phyloP scores from a whole-genome alignment of 2,113 vertebrate species.

The Vombatus ursinus region DNA sequence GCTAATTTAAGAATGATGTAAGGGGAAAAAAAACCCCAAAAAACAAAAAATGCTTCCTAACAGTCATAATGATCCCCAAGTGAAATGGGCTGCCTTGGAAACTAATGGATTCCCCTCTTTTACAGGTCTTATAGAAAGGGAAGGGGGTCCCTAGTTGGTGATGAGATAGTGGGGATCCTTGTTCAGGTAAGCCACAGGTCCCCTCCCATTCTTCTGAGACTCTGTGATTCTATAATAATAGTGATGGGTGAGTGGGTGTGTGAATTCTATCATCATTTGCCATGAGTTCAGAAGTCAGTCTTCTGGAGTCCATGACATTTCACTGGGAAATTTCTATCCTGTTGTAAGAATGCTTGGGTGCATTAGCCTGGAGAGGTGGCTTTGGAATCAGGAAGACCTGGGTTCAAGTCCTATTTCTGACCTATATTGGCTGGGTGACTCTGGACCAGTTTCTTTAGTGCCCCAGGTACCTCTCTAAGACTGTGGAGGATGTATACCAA shows the following conservation, averaged over 20 bases:
- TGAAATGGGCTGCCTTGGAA: not conserved
- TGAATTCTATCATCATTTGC: constrained; percentile 20
- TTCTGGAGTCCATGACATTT: not conserved
- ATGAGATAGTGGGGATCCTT: not conserved
- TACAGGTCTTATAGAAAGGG: not conserved
- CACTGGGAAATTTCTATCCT: constrained; percentile 6
- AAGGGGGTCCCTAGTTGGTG: not conserved
- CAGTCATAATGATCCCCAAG: not conserved
- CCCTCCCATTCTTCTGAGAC: not conserved
- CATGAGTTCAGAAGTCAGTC: not conserved
- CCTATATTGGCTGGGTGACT: not conserved
- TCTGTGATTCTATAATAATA: not conserved
- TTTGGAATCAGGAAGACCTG: not conserved
- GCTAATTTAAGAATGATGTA: not conserved
- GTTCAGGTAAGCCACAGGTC: not conserved
- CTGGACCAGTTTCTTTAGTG: not conserved
- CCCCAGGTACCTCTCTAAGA: not conserved
- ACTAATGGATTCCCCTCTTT: not conserved
- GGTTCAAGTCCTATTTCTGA: not conserved
- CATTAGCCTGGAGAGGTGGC: not conserved
- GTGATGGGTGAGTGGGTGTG: not conserved
- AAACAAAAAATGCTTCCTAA: not conserved
- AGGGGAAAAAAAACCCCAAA: not conserved
- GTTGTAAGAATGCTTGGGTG: not conserved
- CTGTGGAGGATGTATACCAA: not conserved